phyloP scores from a whole-genome alignment of 2,113 vertebrate species.

The Brienomyrus brachyistius region DNA sequence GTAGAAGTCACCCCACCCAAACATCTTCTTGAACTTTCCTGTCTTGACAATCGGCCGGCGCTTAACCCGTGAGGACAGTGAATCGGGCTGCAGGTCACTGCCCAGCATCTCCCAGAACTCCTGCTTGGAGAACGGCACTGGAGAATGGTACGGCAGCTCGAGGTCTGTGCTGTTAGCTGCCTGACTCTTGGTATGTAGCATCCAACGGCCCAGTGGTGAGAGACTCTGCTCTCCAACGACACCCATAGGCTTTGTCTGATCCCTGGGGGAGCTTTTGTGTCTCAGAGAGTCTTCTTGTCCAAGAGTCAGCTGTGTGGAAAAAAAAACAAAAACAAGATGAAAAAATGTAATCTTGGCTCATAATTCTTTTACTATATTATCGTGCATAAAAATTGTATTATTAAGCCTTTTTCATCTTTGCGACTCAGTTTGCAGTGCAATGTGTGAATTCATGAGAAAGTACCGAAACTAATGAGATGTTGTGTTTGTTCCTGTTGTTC shows the following conservation, averaged over 20 bases:
- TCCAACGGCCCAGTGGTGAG: constrained; percentile 31
- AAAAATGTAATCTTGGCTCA: neutral
- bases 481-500: constrained; percentile 4
- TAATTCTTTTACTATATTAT: neutral
- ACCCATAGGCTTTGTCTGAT: constrained; percentile 16
- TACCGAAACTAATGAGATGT: neutral
- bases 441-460: neutral
- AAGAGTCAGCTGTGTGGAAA: constrained; percentile 34
- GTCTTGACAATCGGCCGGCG: constrained; percentile 46
- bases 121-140: constrained; percentile 22
- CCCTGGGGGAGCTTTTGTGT: constrained; percentile 19
- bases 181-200: constrained; percentile 25
- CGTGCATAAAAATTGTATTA: neutral
- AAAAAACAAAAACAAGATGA: constrained; percentile 2
- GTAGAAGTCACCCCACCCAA: constrained; percentile 85
- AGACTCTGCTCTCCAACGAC: constrained; percentile 7
- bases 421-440: neutral
- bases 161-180: constrained; percentile 45
- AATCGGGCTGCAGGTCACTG: constrained; percentile 27
- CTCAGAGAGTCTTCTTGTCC: constrained; percentile 23
- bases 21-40: constrained; percentile 66
- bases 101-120: constrained; percentile 52
- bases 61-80: constrained; percentile 29
- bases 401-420: neutral
- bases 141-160: constrained; percentile 50